Conservation (phyloP, 2,113 vertebrate species). For the Poeciliopsis occidentalis region DNA sequence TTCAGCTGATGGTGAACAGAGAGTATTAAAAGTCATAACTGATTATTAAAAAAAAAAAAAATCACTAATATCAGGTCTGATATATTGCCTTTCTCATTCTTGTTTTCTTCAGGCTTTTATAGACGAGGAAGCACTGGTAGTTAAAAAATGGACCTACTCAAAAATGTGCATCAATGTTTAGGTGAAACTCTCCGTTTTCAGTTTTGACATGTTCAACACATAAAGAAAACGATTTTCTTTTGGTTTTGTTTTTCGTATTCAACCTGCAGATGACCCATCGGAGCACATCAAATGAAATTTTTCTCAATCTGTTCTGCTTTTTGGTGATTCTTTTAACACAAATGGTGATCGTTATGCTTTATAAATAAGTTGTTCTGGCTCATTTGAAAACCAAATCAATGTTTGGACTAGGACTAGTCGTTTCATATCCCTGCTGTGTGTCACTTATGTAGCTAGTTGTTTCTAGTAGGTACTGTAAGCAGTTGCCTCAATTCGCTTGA, state of each 20-base stretch:
- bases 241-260: too few species aligned
- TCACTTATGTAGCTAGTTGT: too few species aligned
- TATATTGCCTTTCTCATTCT: not conserved
- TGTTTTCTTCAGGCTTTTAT: not conserved
- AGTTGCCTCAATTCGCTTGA: too few species aligned
- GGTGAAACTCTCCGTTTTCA: not conserved
- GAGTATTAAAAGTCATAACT: too few species aligned
- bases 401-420: not conserved
- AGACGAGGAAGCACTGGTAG: not conserved
- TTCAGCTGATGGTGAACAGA: too few species aligned
- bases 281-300: not conserved
- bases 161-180: not conserved
- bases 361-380: not conserved
- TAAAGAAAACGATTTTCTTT: too few species aligned
- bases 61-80: not conserved
- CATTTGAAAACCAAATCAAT: not conserved
- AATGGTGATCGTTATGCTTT: conserved; percentile 2
- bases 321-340: not conserved
- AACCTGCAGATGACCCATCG: too few species aligned
- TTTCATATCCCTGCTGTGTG: too few species aligned
- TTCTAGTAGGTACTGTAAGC: too few species aligned
- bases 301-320: not conserved
- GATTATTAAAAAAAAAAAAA: too few species aligned
- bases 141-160: not conserved
- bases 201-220: not conserved